Base-by-base conservation (phyloP, 2,113 vertebrate genomes). In the Halichoeres trimaculatus region DNA sequence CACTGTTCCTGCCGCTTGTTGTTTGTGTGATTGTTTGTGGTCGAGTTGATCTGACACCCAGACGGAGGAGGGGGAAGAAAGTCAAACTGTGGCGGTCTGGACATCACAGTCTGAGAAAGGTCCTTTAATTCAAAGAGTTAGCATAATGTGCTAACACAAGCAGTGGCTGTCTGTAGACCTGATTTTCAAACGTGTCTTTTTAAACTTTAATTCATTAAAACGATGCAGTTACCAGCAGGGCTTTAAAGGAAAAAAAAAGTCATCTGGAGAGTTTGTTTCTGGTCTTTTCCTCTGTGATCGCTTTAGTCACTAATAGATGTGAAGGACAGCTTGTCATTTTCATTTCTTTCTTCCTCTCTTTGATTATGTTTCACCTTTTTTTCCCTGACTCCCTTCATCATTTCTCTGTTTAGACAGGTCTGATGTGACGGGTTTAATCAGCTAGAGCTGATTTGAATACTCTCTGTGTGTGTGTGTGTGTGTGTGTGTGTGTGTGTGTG, bases 381-480 rank as follows among this genome's bases (percentile, higher is more conserved):
- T 53, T 71, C 22, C 14, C 19, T 20, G 14, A 13, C 22, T 58
- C 48, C 26, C 23, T 59, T 56, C 58, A 59, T 47, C 47, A 26
- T 47, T 45, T 22, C 48, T 80, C 65, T 70, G 51, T 57, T 76
- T 62, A 68, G 53, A 77, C 69, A 62, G 62, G 54, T 69, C 54
- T 72, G 62, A 83, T 52, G 23, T 78, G 74, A 60, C 19, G 22
- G 48, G 52, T 83, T 69, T 81, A 75, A 80, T 85, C 67, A 78
- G 45, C 13, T 66, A 22, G 22, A 43, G 53, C 52, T 14, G 22
- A 71, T 71, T 54, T 78, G 26, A 63, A 74, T 58, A 75, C 22
- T 1, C 10, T 35, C 48, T 35, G 22, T 50, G 54, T 24, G 22
- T 48, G 48, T 43, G 64, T 60, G 23, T 52, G 45, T 65, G 26